Conservation (phyloP, 2,797 vertebrate genomes). For the Meriones psammophilus region DNA sequence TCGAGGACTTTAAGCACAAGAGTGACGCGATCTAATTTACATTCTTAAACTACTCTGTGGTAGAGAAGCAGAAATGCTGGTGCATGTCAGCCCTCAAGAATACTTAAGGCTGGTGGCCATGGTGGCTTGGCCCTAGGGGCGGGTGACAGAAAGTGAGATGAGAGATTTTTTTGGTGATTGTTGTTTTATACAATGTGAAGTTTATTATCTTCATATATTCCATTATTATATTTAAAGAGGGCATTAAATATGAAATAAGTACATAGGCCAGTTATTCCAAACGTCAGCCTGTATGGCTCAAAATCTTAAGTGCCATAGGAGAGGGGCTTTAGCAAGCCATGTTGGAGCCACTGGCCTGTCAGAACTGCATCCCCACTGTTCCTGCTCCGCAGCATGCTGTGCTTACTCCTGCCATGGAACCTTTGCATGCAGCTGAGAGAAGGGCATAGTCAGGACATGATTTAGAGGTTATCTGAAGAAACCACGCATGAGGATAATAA, state of each 20-base stretch:
- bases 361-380: background rate
- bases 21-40: slow-evolving; percentile 52
- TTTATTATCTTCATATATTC: slow-evolving; percentile 56
- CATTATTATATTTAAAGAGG: slow-evolving; percentile 39
- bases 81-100: slow-evolving; percentile 6
- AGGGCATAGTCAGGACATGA: background rate
- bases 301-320: background rate
- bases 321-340: background rate
- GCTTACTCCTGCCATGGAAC: background rate
- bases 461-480: background rate
- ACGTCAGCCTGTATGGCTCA: background rate
- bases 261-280: background rate
- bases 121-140: background rate
- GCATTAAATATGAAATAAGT: slow-evolving; percentile 45
- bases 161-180: slow-evolving; percentile 39
- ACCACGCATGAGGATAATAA: background rate
- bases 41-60: slow-evolving; percentile 37
- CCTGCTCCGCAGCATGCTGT: fast-evolving
- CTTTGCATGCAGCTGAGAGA: background rate
- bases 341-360: fast-evolving
- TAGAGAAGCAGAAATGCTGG: background rate
- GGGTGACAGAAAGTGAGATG: slow-evolving; percentile 29
- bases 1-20: slow-evolving; percentile 49
- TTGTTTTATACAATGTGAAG: slow-evolving; percentile 55
- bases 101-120: background rate